Conservation (phyloP, 1,140 invertebrate genomes). For the Drosophila nannoptera region DNA sequence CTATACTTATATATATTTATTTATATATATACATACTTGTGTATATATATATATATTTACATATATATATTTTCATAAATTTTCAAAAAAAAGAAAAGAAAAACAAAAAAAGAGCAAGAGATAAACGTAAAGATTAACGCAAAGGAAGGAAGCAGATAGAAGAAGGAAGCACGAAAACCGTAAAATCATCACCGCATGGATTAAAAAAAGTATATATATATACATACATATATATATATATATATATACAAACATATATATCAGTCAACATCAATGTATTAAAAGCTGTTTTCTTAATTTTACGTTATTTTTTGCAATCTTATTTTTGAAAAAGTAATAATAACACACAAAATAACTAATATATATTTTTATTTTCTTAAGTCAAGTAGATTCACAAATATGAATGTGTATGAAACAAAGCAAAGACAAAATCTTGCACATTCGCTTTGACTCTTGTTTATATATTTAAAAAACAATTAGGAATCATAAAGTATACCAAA, state of each 20-base stretch:
- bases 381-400: slow-evolving; percentile 13
- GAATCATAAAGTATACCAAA: slow-evolving; percentile 1
- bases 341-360: slow-evolving; percentile 22
- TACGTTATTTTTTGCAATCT: slow-evolving; percentile 19
- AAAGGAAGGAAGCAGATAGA: not conserved
- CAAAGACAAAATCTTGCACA: slow-evolving; percentile 30
- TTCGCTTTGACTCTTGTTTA: slow-evolving; percentile 44
- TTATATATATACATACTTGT: slow-evolving; percentile 4
- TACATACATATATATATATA: slow-evolving; percentile 5
- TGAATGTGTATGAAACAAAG: slow-evolving; percentile 29
- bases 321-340: slow-evolving; percentile 26
- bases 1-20: slow-evolving; percentile 43
- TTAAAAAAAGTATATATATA: too few relatives aligned
- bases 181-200: too few relatives aligned
- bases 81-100: slow-evolving; percentile 54
- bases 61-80: slow-evolving; percentile 72
- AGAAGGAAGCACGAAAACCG: not conserved
- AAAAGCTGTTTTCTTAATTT: slow-evolving; percentile 28
- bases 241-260: slow-evolving; percentile 4
- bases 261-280: slow-evolving; percentile 26
- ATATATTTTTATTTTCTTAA: slow-evolving; percentile 35
- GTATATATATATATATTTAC: slow-evolving; percentile 34
- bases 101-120: slow-evolving; percentile 18
- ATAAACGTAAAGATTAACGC: slow-evolving; percentile 6
- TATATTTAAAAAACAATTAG: slow-evolving; percentile 19